Base-by-base conservation (phyloP, 2,113 vertebrate genomes). In the Phodopus roborovskii region DNA sequence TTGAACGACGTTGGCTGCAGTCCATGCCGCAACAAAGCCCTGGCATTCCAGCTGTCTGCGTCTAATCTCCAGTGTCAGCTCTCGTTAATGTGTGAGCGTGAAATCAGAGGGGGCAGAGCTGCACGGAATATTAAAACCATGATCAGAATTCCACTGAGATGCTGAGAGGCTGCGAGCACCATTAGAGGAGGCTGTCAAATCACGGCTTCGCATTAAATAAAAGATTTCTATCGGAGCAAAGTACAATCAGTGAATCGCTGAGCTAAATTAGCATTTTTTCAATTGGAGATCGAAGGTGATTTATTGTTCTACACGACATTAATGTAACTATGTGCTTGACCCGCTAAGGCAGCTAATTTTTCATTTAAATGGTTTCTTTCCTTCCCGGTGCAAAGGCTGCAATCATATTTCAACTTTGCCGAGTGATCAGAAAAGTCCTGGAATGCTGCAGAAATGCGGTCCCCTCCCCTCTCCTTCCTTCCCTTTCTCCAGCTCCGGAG, bases 61-160 rank as follows among this genome's bases (percentile, higher is more conserved):
- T 99, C 99, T 99, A 99, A 99, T 99, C 99, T 99, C 99, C 98
- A 98, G 99, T 99, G 99, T 99, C 99, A 99, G 99, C 99, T 99
- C 99, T 98, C 98, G 99, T 99, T 99, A 99, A 99, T 99, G 99
- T 99, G 99, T 99, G 99, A 99, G 99, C 99, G 98, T 99, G 99
- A 99, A 99, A 99, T 99, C 99, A 99, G 99, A 99, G 99, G 99
- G 99, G 98, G 98, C 99, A 99, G 99, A 99, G 99, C 99, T 97
- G 99, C 99, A 98, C 99, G 98, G 99, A 99, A 99, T 99, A 99
- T 99, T 99, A 99, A 99, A 99, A 99, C 99, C 98, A 98, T 98
- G 98, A 99, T 99, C 99, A 99, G 99, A 99, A 99, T 99, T 99
- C 99, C 98, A 98, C 98, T 98, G 99, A 98, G 99, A 99, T 98